Evolutionary conservation across 1,140 invertebrate genomes (phyloP), one percentile per base, ranked within the genome.

Genomic region (Lepidurus packardi): DNA sequence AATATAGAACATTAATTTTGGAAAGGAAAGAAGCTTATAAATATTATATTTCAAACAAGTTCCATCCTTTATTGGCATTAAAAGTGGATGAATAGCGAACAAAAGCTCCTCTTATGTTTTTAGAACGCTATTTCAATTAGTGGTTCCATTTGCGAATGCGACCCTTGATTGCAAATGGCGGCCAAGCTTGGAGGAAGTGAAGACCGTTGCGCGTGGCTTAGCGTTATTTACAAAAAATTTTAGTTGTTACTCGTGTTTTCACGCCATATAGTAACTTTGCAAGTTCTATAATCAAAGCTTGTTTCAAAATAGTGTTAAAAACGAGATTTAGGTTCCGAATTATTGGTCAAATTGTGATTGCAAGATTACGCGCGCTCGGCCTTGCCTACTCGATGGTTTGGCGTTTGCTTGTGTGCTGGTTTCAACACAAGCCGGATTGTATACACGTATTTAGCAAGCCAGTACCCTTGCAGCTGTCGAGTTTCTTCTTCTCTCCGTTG

Each of bases 131-230:
- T 65, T 7, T 65, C 21, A 65, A n/a, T 16, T 13, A 21, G 13
- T 16, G 16, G 53, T 65, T 7, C 9, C 21, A 0, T 65, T 65
- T 9, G 3, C 21, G 53, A 65, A 65, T 65, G 53, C 53, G 13
- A n/a, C 53, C 6, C 53, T 16, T 7, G 53, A 65, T 65, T 65
- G 53, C 53, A 65, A 65, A 65, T 65, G 53, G 53, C 53, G 53
- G n/a, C 53, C 53, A 65, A 65, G 53, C 53, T 7, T n/a, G 53
- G 53, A 65, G 53, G 53, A 65, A 65, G 53, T 65, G 53, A 65
- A 16, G 53, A 65, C 16, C 53, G 53, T 65, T 65, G 53, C 53
- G 53, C 53, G 53, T 65, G 53, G 53, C 53, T 65, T 21, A 65
- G 53, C 53, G 16, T 65, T 65, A 65, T 65, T 65, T 65, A 65